phyloP scores from a whole-genome alignment of 2,113 vertebrate species.

The Ochotona curzoniae region DNA sequence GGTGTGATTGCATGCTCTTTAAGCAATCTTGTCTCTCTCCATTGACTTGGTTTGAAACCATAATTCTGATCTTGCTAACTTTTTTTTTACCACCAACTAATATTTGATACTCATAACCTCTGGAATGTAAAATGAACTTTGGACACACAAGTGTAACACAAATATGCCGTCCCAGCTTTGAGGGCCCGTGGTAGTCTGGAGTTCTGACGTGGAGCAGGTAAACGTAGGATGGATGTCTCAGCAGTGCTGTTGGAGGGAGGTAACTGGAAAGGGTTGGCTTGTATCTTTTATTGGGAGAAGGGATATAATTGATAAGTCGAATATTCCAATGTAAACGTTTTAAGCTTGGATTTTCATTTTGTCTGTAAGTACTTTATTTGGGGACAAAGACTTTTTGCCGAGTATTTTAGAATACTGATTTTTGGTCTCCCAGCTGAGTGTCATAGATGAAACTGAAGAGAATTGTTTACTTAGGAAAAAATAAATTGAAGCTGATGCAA shows the following conservation, averaged over 20 bases:
- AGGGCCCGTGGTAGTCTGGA: background rate
- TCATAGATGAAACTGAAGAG: constrained; percentile 4
- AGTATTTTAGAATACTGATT: constrained; percentile 15
- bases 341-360: constrained; percentile 54
- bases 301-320: constrained; percentile 17
- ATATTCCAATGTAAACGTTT: constrained; percentile 58
- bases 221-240: background rate
- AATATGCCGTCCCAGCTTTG: background rate
- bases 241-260: constrained; percentile 12
- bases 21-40: background rate
- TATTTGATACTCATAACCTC: background rate
- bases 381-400: background rate
- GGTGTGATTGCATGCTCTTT: background rate
- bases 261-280: background rate
- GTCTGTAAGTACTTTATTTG: constrained; percentile 33
- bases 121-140: constrained; percentile 28
- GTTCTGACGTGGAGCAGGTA: background rate
- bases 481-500: too few relatives aligned
- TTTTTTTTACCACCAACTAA: constrained; percentile 30
- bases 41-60: constrained; percentile 12
- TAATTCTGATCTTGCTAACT: constrained; percentile 2
- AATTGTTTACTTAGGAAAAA: background rate
- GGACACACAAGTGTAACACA: background rate
- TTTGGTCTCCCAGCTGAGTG: constrained; percentile 33
- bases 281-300: constrained; percentile 38